A percentile compares a stretch with the other conserved stretches of the same genome.
These are phyloP conservation scores for Mus minutoides DNA, from an alignment of 2,797 vertebrate species.

Conservation along the genomic window DNA sequence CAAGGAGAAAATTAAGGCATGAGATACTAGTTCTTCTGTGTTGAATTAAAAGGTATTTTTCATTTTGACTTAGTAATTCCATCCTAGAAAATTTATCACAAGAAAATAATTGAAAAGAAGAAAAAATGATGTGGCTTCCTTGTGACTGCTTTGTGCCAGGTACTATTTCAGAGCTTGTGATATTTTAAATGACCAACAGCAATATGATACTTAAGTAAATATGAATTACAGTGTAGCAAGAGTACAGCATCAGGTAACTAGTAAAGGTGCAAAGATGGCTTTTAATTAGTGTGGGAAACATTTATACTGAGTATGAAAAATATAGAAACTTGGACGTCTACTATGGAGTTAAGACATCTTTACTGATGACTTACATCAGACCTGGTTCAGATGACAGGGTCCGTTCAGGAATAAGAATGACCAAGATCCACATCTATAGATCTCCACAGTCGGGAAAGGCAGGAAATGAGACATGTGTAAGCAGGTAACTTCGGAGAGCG, in stretches of 20 bases:
- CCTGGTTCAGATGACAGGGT: not conserved
- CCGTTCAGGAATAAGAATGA: not conserved
- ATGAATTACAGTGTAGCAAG: not conserved
- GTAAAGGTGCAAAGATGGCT: not conserved
- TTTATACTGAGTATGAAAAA: not conserved
- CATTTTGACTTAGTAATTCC: constrained; percentile 59
- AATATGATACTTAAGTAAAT: not conserved
- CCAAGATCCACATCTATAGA: not conserved
- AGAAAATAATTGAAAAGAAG: constrained; percentile 65
- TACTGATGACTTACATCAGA: not conserved
- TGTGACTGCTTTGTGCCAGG: not conserved
- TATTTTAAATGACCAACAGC: not conserved
- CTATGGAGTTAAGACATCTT: not conserved
- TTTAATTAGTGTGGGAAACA: not conserved
- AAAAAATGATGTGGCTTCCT: not conserved
- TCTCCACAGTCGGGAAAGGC: too few species aligned
- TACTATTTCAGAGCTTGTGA: constrained; percentile 1
- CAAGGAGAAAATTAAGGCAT: constrained; percentile 26
- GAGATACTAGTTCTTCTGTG: constrained; percentile 45
- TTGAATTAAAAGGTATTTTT: constrained; percentile 69
- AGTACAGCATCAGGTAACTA: not conserved
- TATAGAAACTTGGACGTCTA: not conserved
- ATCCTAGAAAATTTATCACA: constrained; percentile 54
- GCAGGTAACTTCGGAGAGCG: not conserved
- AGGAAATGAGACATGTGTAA: not conserved